These are phyloP conservation scores for Epicampocera succincta DNA, from an alignment of 2,888 invertebrate species.

Conservation along the genomic window DNA sequence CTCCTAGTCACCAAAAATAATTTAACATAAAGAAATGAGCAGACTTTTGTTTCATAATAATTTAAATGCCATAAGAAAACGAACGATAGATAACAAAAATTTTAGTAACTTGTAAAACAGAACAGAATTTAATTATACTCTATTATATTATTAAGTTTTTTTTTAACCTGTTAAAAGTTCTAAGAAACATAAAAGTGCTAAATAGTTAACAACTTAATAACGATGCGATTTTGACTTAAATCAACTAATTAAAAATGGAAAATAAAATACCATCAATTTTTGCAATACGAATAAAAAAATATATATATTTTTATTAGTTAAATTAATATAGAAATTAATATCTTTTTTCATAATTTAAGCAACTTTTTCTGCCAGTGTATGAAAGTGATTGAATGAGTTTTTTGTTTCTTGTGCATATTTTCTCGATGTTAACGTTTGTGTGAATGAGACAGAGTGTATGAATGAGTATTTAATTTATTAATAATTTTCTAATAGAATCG, in stretches of 20 bases:
- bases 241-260: constrained; percentile 28
- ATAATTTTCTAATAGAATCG: constrained; percentile 41
- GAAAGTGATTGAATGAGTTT: constrained; percentile 14
- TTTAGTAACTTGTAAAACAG: constrained; percentile 32
- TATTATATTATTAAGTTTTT: constrained; percentile 37
- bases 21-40: constrained; percentile 23
- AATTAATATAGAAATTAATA: constrained; percentile 2
- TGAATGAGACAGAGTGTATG: constrained; percentile 40
- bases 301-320: background rate
- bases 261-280: constrained; percentile 11
- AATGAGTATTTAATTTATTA: constrained; percentile 62
- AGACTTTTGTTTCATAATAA: constrained; percentile 42
- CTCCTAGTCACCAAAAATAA: constrained; percentile 69
- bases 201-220: constrained; percentile 48
- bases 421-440: constrained; percentile 57
- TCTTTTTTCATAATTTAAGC: constrained; percentile 24
- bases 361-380: constrained; percentile 42
- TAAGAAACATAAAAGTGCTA: constrained; percentile 62
- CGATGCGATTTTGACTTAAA: constrained; percentile 23
- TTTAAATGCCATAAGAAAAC: constrained; percentile 63
- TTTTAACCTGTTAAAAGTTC: constrained; percentile 53
- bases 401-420: constrained; percentile 66
- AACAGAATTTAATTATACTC: constrained; percentile 5
- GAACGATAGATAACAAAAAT: constrained; percentile 41
- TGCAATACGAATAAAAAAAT: constrained; percentile 7